These are phyloP conservation scores for Megalonaias nervosa DNA, from an alignment of 1,140 invertebrate species.

Conservation along the genomic window DNA sequence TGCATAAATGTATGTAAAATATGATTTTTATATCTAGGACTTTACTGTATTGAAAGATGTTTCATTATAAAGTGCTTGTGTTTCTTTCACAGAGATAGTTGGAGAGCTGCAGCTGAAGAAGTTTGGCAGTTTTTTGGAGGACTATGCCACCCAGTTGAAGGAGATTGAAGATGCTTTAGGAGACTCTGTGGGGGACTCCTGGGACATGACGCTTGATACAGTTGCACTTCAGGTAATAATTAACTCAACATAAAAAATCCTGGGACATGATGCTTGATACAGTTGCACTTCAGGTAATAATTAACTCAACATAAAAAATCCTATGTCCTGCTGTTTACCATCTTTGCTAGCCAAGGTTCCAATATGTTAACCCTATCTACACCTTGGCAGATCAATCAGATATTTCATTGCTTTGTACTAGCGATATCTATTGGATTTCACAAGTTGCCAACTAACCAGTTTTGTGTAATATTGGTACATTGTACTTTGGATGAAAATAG, in stretches of 20 bases:
- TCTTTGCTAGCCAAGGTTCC: too few species aligned
- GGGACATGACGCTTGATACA: slow-evolving; percentile 76
- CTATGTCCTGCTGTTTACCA: slow-evolving; percentile 11
- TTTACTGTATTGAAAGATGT: background rate
- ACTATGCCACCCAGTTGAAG: slow-evolving; percentile 75
- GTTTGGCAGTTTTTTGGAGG: slow-evolving; percentile 83
- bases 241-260: slow-evolving; percentile 36
- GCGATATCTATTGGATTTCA: too few species aligned
- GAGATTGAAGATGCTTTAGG: slow-evolving; percentile 74
- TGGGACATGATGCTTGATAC: slow-evolving; percentile 76
- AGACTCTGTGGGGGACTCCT: slow-evolving; percentile 72
- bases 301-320: slow-evolving; percentile 38
- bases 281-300: slow-evolving; percentile 76
- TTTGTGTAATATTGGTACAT: too few species aligned
- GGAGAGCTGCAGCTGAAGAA: slow-evolving; percentile 78
- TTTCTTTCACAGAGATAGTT: slow-evolving; percentile 73
- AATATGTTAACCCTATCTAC: too few species aligned
- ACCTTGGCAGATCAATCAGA: too few species aligned
- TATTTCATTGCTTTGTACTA: too few species aligned
- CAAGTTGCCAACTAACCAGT: too few species aligned
- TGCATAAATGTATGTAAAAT: background rate
- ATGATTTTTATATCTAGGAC: background rate
- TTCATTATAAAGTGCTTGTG: background rate
- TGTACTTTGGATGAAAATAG: too few species aligned
- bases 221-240: slow-evolving; percentile 75